Evolutionary conservation across 1,140 invertebrate genomes (phyloP), one percentile per base, ranked within the genome.

Genomic region (Apolygus lucorum): DNA sequence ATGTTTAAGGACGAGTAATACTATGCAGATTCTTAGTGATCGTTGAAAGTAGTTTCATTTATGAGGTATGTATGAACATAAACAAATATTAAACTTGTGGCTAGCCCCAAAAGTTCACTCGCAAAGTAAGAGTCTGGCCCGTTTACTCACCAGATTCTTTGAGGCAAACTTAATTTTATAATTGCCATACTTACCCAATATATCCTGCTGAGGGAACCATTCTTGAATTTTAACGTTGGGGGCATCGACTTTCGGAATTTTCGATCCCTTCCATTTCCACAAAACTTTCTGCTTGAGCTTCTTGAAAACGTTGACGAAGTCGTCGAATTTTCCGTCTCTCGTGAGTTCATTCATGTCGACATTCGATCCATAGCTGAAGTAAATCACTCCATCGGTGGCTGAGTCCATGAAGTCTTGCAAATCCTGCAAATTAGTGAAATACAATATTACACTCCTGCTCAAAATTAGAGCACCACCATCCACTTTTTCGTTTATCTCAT

Each of bases 151-250:
- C 24, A 24, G 24, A 63, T 14, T 0, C n/a, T n/a, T n/a, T n/a
- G n/a, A n/a, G n/a, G n/a, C n/a, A n/a, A n/a, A n/a, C n/a, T n/a
- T n/a, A n/a, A n/a, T n/a, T n/a, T n/a, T 42, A 42, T 42, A 42
- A 8, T 42, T 42, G 34, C 34, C n/a, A 17, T 42, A 28, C 42
- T 81, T 77, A 88, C 86, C 83, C 71, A 90, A 76, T 71, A 90
- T 80, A 74, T 88, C 87, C 68, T 84, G 84, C 74, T 91, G 88
- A 0, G 88, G 88, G 1, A 89, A 76, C 88, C 89, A 90, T 52
- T 83, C 83, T 27, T 78, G 79, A 1, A 87, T 75, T 65, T 84
- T 80, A 0, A 91, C 79, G 79, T 90, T 90, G 0, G 78, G 72
- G 0, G 86, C 80, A 4, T 11, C 11, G 70, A 83, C 81, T 1